These are phyloP conservation scores for Semaprochilodus insignis DNA, from an alignment of 2,797 vertebrate species.

Conservation along the genomic window DNA sequence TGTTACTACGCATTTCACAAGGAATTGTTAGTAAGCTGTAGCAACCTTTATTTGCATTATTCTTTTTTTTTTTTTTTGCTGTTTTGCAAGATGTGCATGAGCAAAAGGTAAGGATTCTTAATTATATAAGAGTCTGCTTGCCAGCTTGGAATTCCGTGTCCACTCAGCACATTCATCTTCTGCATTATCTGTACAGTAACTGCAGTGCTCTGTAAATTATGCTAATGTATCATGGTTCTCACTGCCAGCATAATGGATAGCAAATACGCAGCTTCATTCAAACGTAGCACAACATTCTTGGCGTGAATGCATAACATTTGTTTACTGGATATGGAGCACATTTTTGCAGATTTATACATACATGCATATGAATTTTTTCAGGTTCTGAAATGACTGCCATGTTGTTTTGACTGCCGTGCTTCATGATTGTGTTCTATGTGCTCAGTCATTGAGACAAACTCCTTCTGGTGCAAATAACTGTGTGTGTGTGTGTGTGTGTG, in stretches of 20 bases:
- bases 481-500: neutral
- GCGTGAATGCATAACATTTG: conserved; percentile 31
- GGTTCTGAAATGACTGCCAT: conserved; percentile 43
- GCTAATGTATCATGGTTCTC: conserved; percentile 18
- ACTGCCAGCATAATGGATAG: neutral
- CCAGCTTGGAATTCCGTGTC: conserved; percentile 9
- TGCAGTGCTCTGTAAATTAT: conserved; percentile 20
- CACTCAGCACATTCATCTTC: conserved; percentile 19
- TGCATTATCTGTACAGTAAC: conserved; percentile 50
- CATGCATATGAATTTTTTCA: conserved; percentile 33
- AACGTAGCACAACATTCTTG: conserved; percentile 40
- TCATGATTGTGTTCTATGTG: conserved; percentile 10
- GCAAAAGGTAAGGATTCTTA: conserved; percentile 38
- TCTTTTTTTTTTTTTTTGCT: conserved; percentile 19
- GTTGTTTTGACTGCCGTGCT: neutral
- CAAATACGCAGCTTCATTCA: conserved; percentile 41
- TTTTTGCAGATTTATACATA: conserved; percentile 29
- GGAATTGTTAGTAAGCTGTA: conserved; percentile 33
- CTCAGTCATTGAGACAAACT: conserved; percentile 25
- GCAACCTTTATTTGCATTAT: neutral
- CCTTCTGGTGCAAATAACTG: neutral
- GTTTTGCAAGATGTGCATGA: conserved; percentile 31
- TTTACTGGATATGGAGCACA: conserved; percentile 34
- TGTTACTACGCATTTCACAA: conserved; percentile 45
- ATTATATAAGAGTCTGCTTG: conserved; percentile 46